A percentile compares a stretch with the other conserved stretches of the same genome.
These are phyloP conservation scores for Macaria notata DNA, from an alignment of 2,888 invertebrate species.

Conservation along the genomic window DNA sequence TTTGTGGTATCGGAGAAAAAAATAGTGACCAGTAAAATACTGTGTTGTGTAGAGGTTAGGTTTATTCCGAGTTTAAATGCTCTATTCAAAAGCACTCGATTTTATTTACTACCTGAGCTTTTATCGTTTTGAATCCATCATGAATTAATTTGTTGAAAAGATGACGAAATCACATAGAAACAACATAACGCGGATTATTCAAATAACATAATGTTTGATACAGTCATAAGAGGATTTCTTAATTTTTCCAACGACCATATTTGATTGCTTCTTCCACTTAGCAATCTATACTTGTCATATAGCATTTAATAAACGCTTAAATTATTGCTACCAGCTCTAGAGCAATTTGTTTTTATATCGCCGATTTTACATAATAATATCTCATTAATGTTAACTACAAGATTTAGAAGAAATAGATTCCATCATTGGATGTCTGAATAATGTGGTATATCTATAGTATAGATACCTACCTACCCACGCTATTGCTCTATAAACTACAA, in stretches of 20 bases:
- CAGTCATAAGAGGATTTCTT: not conserved
- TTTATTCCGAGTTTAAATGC: too few species aligned
- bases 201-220: not conserved
- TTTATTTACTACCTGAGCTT: too few species aligned
- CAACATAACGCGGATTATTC: not conserved
- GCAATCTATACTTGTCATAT: not conserved
- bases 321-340: not conserved
- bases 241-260: not conserved
- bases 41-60: too few species aligned
- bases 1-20: too few species aligned
- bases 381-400: slow-evolving; percentile 5
- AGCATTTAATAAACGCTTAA: slow-evolving; percentile 3
- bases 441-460: not conserved
- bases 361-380: slow-evolving; percentile 8
- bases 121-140: too few species aligned
- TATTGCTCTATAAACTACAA: not conserved
- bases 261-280: slow-evolving; percentile 4
- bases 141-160: too few species aligned
- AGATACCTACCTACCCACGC: slow-evolving; percentile 1
- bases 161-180: too few species aligned
- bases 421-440: not conserved
- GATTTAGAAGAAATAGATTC: slow-evolving; percentile 4
- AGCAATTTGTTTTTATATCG: slow-evolving; percentile 14
- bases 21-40: too few species aligned
- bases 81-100: too few species aligned